phyloP scores from a whole-genome alignment of 2,797 vertebrate genomes.

The Erethizon dorsatum region DNA sequence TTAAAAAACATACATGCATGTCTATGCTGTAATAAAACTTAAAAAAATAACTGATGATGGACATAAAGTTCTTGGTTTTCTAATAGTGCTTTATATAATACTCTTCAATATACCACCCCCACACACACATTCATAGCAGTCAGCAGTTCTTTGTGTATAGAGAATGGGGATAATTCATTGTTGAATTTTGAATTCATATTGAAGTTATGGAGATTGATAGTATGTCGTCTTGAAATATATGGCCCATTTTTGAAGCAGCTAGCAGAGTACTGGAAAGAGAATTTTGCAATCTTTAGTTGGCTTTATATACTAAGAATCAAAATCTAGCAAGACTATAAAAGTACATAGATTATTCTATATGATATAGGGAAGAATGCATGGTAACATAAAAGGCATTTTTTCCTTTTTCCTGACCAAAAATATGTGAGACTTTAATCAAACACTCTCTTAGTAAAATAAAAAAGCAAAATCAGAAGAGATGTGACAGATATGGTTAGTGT shows the following conservation, averaged over 20 bases:
- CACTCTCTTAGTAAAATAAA: background rate
- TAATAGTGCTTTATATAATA: background rate
- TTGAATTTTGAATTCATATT: background rate
- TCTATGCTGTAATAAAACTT: background rate
- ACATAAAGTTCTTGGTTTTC: background rate
- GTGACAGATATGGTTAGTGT: background rate
- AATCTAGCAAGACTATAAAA: background rate
- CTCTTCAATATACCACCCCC: background rate
- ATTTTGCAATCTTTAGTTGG: background rate
- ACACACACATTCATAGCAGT: background rate
- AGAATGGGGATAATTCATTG: background rate
- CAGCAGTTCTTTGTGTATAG: background rate
- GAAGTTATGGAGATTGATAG: background rate
- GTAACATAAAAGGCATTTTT: background rate
- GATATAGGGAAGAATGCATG: background rate
- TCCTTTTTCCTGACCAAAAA: background rate
- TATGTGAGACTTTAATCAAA: background rate
- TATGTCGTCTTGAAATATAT: background rate
- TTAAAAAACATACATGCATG: background rate
- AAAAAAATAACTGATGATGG: background rate
- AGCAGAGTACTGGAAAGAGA: background rate
- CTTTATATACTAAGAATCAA: slow-evolving; percentile 14
- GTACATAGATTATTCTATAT: background rate
- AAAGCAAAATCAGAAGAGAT: background rate
- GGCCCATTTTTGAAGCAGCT: background rate